These are phyloP conservation scores for Pygocentrus nattereri DNA, from an alignment of 2,797 vertebrate species.

Conservation along the genomic window DNA sequence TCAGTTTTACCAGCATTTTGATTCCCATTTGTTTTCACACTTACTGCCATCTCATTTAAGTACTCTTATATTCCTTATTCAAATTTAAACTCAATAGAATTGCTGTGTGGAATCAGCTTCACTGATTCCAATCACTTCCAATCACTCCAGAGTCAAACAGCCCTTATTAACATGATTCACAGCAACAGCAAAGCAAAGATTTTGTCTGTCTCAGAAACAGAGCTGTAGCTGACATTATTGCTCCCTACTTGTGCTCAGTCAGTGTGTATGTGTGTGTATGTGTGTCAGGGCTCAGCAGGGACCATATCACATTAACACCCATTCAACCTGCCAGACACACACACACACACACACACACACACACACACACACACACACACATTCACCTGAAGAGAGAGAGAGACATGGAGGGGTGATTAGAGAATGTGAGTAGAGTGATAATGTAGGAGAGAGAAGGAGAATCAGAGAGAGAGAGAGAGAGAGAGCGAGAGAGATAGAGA, in stretches of 20 bases:
- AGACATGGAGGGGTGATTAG: background rate
- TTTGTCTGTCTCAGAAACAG: background rate
- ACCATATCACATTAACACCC: constrained; percentile 45
- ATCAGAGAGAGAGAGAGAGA: background rate
- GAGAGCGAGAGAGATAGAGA: background rate
- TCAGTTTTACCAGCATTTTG: too few species aligned
- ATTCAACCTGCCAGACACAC: constrained; percentile 26
- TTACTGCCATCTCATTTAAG: too few species aligned
- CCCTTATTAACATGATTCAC: too few species aligned
- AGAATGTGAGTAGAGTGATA: background rate
- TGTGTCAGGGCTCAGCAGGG: background rate
- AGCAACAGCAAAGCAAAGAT: too few species aligned
- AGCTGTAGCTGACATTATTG: background rate
- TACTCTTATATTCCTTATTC: too few species aligned
- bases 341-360: background rate
- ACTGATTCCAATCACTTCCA: too few species aligned
- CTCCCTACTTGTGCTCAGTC: background rate
- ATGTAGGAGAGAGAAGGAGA: background rate
- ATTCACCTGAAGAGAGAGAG: background rate
- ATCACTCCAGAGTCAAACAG: too few species aligned
- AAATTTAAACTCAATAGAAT: too few species aligned
- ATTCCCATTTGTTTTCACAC: too few species aligned
- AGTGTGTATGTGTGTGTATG: background rate
- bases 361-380: background rate
- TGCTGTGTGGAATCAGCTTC: too few species aligned